These are phyloP conservation scores for Odontothrips loti DNA, from an alignment of 2,888 invertebrate genomes.

Conservation along the genomic window DNA sequence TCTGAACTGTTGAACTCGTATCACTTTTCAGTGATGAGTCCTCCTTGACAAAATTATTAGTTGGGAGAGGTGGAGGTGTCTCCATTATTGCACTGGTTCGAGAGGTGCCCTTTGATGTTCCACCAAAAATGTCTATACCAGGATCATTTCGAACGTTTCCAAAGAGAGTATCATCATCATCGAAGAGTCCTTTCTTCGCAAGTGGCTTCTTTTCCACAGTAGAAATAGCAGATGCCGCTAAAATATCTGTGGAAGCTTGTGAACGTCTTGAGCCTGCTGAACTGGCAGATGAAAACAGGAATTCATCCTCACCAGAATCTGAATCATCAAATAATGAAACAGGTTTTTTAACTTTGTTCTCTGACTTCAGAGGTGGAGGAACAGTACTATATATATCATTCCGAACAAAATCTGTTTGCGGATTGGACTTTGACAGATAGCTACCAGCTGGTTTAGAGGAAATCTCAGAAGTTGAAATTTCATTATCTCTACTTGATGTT, in stretches of 20 bases:
- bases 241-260: conserved; percentile 22
- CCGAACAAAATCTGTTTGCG: neutral
- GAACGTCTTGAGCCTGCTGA: conserved; percentile 33
- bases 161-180: conserved; percentile 37
- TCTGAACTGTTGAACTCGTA: neutral
- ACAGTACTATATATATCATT: neutral
- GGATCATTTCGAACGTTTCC: conserved; percentile 39
- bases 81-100: conserved; percentile 36
- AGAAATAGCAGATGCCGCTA: neutral
- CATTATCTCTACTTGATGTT: neutral
- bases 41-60: neutral
- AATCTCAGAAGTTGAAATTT: neutral
- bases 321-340: conserved; percentile 30
- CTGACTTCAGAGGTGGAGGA: conserved; percentile 9
- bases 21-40: neutral
- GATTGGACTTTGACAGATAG: neutral
- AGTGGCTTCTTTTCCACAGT: neutral
- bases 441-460: neutral
- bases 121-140: conserved; percentile 45
- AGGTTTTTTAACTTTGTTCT: conserved; percentile 24
- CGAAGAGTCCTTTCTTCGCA: conserved; percentile 37
- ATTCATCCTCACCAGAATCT: conserved; percentile 38
- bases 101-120: conserved; percentile 40
- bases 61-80: neutral
- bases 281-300: conserved; percentile 35